Base-by-base conservation (phyloP, 1,140 invertebrate genomes). In the Eulimnadia texana region DNA sequence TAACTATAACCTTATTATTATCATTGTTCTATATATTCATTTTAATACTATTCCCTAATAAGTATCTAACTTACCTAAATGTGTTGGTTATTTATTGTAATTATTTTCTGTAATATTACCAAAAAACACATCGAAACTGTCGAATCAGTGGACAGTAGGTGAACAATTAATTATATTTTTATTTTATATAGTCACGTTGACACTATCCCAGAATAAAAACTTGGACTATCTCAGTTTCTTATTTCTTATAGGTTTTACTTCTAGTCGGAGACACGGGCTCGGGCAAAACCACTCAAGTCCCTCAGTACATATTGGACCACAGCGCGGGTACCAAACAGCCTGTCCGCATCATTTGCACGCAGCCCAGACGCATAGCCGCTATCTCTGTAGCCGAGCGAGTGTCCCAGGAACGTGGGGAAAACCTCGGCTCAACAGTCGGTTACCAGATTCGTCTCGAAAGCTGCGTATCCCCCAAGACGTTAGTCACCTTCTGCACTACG, bases 381-480 rank as follows among this genome's bases (percentile, higher is more conserved):
- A 81, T 96, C 1, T 83, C 87, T 25, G 84, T 96, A 0, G 84
- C 75, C 71, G 93, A 77, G 79, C 86, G 67, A 79, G 91, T 68
- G 74, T 75, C 85, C 62, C 63, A 68, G 11, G 93, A 98, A 73
- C 78, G 93, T 24, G 84, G 84, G 62, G 93, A 97, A 72, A 79
- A 80, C 64, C 76, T 94, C 57, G 93, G 93, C 0, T 80, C 84
- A 64, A 88, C 86, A 0, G 84, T 96, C 22, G 94, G 94, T 10
- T 98, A 97, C 73, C 92, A 98, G 72, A 93, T 98, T 66, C 79
- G 91, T 50, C 72, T 94, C 59, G 90, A 93, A 70, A 86, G 83
- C 69, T 78, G 88, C 67, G 79, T 86, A 9, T 87, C 86, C 50
- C 80, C 82, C 0, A 83, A 86, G 68, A 93, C 90, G 0, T 76